Base-by-base conservation (phyloP, 2,888 invertebrate genomes). In the Drosophila recens region DNA sequence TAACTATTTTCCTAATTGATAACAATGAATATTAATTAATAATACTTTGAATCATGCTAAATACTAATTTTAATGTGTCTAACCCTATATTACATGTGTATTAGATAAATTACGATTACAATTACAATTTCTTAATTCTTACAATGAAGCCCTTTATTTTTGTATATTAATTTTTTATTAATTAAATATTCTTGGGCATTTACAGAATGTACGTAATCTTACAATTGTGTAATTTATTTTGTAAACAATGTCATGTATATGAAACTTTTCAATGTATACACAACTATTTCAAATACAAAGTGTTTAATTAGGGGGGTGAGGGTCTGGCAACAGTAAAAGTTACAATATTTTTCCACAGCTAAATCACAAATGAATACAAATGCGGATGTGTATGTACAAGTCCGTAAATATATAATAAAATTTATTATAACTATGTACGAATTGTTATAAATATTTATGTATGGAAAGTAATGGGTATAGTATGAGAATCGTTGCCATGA, bases 191-290 rank as follows among this genome's bases (percentile, higher is more conserved):
- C 9, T 58, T 38, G 57, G 57, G 57, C 57, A 75, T 53, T 75
- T 73, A 62, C 17, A 43, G 30, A 67, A 53, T 57, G 23, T 36
- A 53, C 27, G n/a, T 69, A 56, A 45, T 40, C 15, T 53, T 51
- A 42, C 30, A 58, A 54, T 34, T 53, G 33, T 71, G 34, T 63
- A 72, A 54, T 40, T 30, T 59, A 51, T 52, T 52, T 56, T 48
- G 48, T 57, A 72, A 54, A 58, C 46, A 72, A 72, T 65, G 52
- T 27, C 46, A 66, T 66, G 57, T 72, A 72, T 42, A 49, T 56
- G 40, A 65, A 54, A 23, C 15, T 36, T 27, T 57, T 33, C 11
- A 61, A 48, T 59, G 54, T 45, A 49, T 67, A 43, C 62, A 56
- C 4, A 49, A 51, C 34, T 48, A 30, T 42, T 63, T 43, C 20